Conservation (phyloP, 2,113 vertebrate genomes). For the Petromus typicus region DNA sequence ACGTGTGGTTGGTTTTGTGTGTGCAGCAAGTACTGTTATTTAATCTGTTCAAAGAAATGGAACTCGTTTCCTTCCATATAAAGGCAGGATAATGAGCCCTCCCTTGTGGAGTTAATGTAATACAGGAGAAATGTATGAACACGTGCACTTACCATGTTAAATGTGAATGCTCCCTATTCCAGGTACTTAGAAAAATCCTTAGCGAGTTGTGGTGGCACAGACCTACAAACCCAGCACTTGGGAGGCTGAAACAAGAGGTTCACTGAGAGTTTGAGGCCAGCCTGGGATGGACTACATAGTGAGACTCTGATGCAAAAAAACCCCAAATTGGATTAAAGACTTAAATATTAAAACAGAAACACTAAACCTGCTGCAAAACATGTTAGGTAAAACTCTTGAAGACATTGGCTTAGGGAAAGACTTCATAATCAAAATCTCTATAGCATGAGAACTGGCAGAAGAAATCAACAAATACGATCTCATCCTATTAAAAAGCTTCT, state of each 20-base stretch:
- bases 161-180: neutral
- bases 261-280: neutral
- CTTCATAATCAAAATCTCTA: no score
- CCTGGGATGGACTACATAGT: neutral
- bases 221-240: neutral
- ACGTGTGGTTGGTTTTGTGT: neutral
- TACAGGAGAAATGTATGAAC: neutral
- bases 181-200: neutral
- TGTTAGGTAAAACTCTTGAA: no score
- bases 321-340: no score
- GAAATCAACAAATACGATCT: no score
- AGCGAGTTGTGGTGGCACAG: accelerated
- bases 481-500: no score
- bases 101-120: neutral
- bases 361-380: no score
- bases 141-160: neutral
- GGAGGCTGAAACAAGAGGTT: neutral
- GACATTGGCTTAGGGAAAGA: no score
- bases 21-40: neutral
- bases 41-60: neutral
- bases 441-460: no score
- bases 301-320: neutral
- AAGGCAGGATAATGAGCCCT: neutral
- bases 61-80: neutral
- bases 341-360: no score